Conservation (phyloP, 2,888 invertebrate species). For the Ganaspis brasiliensis region DNA sequence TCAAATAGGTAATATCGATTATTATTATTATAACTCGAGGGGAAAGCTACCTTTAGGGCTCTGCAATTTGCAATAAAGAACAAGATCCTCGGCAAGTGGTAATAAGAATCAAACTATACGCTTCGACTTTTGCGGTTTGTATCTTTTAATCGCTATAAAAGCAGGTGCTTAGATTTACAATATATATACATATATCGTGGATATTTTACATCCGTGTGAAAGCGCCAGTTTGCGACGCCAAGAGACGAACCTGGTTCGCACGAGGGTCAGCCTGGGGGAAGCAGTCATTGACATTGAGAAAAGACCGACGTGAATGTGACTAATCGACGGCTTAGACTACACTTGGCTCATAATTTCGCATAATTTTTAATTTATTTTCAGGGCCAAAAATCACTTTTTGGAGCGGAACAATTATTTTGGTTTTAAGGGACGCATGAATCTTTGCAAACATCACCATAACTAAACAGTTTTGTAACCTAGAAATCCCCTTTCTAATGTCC, state of each 20-base stretch:
- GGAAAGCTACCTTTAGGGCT: not conserved
- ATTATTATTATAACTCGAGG: constrained; percentile 13
- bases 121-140: constrained; percentile 23
- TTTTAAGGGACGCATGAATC: no score
- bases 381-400: not conserved
- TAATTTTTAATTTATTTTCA: constrained; percentile 2
- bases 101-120: constrained; percentile 2
- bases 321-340: constrained; percentile 60
- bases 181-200: constrained; percentile 33
- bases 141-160: constrained; percentile 6
- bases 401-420: no score
- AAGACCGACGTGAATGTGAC: constrained; percentile 65
- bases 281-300: constrained; percentile 75
- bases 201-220: constrained; percentile 67
- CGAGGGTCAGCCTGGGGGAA: constrained; percentile 71
- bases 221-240: constrained; percentile 64
- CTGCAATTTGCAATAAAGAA: constrained; percentile 18
- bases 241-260: constrained; percentile 67
- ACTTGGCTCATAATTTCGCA: constrained; percentile 27
- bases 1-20: constrained; percentile 24
- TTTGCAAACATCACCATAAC: no score
- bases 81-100: not conserved
- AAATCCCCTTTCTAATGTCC: no score
- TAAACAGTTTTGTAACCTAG: no score
- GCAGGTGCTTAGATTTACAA: constrained; percentile 20